Base-by-base conservation (phyloP, 2,797 vertebrate species). In the Acanthurus leucopareius region DNA sequence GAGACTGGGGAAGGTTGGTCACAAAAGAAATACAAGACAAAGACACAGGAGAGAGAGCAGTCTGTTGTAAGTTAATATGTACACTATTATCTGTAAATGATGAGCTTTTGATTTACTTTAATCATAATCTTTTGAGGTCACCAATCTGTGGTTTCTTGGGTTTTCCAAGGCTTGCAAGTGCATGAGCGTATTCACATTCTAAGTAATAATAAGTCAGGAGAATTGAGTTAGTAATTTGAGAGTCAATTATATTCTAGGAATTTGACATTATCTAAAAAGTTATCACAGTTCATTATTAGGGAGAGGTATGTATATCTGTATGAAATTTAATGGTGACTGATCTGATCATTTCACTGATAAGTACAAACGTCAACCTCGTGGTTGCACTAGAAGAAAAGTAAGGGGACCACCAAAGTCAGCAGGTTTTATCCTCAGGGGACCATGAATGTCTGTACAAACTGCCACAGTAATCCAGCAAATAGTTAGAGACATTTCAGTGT, bases 1-100 rank as follows among this genome's bases (percentile, higher is more conserved):
- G 67, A 64, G 65, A 86, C 64, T 20, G 49, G 68, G 53, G 74
- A 56, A 60, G 67, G 75, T 47, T 56, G 63, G 58, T 69, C 19
- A 51, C 54, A 11, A 49, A 61, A 15, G 44, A 51, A 75, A 63
- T 14, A 52, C 42, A 10, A 70, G 22, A 28, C 10, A 22, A 45
- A 63, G 35, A 49, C 63, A 20, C 44, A 51, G 40, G 9, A 59
- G 51, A 51, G 59, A 1, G 10, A 44, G 10, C 13, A 5, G 56
- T 25, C 22, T 66, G 25, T 22, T 10, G 4, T 1, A 6, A 58
- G 40, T 28, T 14, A 45, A 28, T 32, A 57, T 5, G 38, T 3
- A 10, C 38, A 7, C 38, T 40, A 40, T 7, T 40, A 1, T 40
- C 40, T 10, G 10, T 40, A 40, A 40, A 40, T 40, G 40, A 40